These are phyloP conservation scores for Coendou prehensilis DNA, from an alignment of 2,797 vertebrate species.

Conservation along the genomic window DNA sequence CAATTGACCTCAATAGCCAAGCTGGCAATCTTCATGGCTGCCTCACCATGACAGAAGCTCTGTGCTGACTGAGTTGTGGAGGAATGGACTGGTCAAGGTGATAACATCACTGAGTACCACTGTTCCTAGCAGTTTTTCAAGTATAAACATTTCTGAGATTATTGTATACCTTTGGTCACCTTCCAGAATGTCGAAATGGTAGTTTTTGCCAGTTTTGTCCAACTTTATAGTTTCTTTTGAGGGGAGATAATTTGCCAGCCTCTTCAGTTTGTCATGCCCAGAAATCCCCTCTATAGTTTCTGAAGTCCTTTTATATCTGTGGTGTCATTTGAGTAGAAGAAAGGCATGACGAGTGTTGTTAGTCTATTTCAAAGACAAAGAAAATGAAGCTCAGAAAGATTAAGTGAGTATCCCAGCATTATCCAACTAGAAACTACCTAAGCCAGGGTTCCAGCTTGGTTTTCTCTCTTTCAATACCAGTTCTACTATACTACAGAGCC, in stretches of 20 bases:
- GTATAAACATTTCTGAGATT: not conserved
- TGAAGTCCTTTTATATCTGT: not conserved
- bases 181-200: not conserved
- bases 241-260: not conserved
- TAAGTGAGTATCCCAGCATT: not conserved
- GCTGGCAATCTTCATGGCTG: not conserved
- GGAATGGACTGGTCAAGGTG: not conserved
- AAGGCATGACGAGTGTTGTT: not conserved
- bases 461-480: not conserved
- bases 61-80: not conserved
- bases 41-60: not conserved
- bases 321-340: not conserved
- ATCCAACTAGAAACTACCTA: not conserved
- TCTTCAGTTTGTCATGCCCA: not conserved
- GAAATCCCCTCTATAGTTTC: constrained; percentile 2
- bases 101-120: not conserved
- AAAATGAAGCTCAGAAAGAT: not conserved
- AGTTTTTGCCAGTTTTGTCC: constrained; percentile 12
- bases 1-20: not conserved
- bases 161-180: not conserved
- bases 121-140: not conserved
- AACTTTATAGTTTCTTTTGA: constrained; percentile 27
- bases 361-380: not conserved
- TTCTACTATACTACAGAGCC: not conserved
- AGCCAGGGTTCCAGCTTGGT: not conserved